These are phyloP conservation scores for Triplophysa dalaica DNA, from an alignment of 2,113 vertebrate genomes.

Conservation along the genomic window DNA sequence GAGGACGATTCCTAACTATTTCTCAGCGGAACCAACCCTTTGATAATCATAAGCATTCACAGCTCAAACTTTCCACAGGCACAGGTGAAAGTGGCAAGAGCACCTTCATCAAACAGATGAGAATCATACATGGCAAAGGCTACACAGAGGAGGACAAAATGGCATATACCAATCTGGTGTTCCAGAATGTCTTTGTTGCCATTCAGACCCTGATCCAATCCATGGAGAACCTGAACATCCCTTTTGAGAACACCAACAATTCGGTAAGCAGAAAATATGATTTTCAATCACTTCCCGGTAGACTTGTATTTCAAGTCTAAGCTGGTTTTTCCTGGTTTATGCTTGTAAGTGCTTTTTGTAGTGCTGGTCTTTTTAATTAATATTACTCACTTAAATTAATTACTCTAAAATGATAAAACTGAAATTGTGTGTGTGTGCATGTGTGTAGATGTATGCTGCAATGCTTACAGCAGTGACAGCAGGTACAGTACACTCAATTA, in stretches of 20 bases:
- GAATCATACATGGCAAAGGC: constrained; percentile 89
- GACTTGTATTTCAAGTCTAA: no score
- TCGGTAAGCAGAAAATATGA: constrained; percentile 66
- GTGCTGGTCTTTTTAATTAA: no score
- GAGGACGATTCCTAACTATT: neutral
- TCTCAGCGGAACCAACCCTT: neutral
- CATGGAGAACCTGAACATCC: constrained; percentile 75
- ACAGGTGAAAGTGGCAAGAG: constrained; percentile 89
- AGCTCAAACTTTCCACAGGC: constrained; percentile 65
- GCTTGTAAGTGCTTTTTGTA: no score
- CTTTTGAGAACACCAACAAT: constrained; percentile 75
- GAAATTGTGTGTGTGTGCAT: neutral
- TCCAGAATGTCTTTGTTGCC: constrained; percentile 81
- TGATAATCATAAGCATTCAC: neutral
- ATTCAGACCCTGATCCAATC: constrained; percentile 79
- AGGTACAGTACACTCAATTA: constrained; percentile 63
- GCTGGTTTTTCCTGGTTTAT: no score
- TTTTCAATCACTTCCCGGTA: neutral
- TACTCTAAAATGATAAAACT: neutral
- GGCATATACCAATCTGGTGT: constrained; percentile 78
- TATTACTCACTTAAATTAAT: no score
- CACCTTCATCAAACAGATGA: constrained; percentile 94
- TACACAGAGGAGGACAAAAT: constrained; percentile 80
- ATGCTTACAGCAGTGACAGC: constrained; percentile 71
- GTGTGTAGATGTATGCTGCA: constrained; percentile 69